These are phyloP conservation scores for Semotilus atromaculatus DNA, from an alignment of 2,797 vertebrate species.

Conservation along the genomic window DNA sequence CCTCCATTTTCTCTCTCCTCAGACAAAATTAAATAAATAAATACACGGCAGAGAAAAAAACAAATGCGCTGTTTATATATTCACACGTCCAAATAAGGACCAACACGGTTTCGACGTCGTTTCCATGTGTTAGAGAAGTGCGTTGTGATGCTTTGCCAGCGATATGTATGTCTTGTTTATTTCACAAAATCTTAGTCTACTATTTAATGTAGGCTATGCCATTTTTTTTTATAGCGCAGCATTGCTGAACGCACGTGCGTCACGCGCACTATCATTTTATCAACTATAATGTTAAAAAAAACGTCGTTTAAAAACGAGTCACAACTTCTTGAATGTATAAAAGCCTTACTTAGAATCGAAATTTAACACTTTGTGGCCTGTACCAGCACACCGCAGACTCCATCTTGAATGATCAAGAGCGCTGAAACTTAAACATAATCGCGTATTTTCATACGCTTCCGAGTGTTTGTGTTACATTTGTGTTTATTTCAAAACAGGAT, in stretches of 20 bases:
- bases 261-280: neutral
- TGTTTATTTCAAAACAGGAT: neutral
- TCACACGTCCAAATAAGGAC: neutral
- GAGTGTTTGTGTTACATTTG: neutral
- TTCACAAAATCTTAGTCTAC: neutral
- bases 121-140: neutral
- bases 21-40: slow-evolving; percentile 12
- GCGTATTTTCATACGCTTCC: slow-evolving; percentile 37
- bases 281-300: neutral
- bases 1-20: slow-evolving; percentile 38
- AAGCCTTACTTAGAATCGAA: slow-evolving; percentile 55
- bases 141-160: neutral
- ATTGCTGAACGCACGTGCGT: neutral
- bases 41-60: slow-evolving; percentile 5
- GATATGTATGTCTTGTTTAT: neutral
- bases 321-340: slow-evolving; percentile 47
- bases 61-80: slow-evolving; percentile 14
- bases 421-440: slow-evolving; percentile 61
- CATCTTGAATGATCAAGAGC: slow-evolving; percentile 80
- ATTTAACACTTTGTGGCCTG: slow-evolving; percentile 75
- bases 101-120: slow-evolving; percentile 1
- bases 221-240: neutral
- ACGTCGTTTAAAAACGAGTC: slow-evolving; percentile 23
- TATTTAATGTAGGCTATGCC: neutral
- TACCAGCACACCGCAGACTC: slow-evolving; percentile 72